Percentiles rank a stretch among this genome's conserved stretches.
These are phyloP conservation scores for Brachynemurus nebulosus DNA, from an alignment of 2,888 invertebrate genomes.

Conservation along the genomic window DNA sequence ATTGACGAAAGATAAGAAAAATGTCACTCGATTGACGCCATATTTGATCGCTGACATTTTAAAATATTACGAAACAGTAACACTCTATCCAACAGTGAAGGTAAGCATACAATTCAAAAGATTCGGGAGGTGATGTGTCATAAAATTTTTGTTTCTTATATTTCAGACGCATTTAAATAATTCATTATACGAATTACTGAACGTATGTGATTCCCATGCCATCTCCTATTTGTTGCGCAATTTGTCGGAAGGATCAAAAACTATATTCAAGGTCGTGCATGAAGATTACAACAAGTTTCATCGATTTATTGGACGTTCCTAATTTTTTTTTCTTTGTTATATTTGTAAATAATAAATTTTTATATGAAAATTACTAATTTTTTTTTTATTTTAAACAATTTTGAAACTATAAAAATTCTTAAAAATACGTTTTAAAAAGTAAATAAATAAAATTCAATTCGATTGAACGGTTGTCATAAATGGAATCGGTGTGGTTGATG, in stretches of 20 bases:
- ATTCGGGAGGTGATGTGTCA: background rate
- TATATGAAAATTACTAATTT: no score
- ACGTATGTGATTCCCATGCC: conserved; percentile 33
- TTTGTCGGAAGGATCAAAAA: conserved; percentile 32
- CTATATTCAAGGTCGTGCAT: conserved; percentile 33
- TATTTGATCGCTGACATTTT: conserved; percentile 35
- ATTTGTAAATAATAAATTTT: no score
- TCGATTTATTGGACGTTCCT: conserved; percentile 33
- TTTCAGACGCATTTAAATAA: conserved; percentile 33
- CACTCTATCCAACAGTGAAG: conserved; percentile 33
- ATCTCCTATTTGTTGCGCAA: conserved; percentile 31
- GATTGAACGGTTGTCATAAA: no score
- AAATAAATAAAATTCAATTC: no score
- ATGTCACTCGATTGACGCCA: conserved; percentile 31
- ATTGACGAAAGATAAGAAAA: conserved; percentile 26
- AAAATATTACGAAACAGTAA: conserved; percentile 30
- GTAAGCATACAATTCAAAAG: conserved; percentile 26
- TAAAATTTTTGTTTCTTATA: conserved; percentile 12
- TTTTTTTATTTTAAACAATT: no score
- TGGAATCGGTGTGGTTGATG: no score
- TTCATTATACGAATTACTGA: conserved; percentile 32
- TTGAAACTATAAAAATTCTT: no score
- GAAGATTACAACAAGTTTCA: conserved; percentile 35
- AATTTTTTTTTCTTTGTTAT: no score
- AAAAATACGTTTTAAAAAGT: no score